phyloP scores from a whole-genome alignment of 2,888 invertebrate genomes.

The Abscondita cerata region DNA sequence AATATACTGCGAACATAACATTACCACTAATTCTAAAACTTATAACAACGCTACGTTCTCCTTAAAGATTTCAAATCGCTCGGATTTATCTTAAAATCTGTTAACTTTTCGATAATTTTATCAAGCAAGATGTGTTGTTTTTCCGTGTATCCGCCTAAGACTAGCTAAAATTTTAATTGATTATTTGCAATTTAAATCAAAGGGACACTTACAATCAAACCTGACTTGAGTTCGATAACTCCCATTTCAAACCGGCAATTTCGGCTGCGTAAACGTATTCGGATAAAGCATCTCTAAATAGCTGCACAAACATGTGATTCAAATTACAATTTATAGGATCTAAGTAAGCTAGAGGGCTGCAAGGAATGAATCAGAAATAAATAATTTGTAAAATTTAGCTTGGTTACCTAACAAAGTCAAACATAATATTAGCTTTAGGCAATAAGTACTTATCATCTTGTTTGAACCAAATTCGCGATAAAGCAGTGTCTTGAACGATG shows the following conservation, averaged over 20 bases:
- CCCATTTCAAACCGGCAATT: conserved; percentile 86
- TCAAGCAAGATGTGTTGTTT: conserved; percentile 84
- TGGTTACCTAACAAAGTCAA: conserved; percentile 76
- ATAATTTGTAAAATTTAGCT: not conserved
- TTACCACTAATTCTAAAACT: not conserved
- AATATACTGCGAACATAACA: conserved; percentile 67
- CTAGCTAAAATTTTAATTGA: conserved; percentile 66
- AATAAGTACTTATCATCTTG: conserved; percentile 92
- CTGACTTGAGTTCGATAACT: conserved; percentile 81
- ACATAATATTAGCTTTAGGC: conserved; percentile 84
- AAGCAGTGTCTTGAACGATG: conserved; percentile 80
- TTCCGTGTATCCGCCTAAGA: conserved; percentile 88
- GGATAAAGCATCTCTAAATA: conserved; percentile 86
- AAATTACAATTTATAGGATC: conserved; percentile 86
- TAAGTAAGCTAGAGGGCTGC: conserved; percentile 84
- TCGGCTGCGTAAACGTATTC: conserved; percentile 94
- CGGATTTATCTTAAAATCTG: conserved; percentile 80
- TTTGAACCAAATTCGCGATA: conserved; percentile 91
- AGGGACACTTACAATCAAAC: conserved; percentile 75
- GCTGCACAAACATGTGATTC: conserved; percentile 80
- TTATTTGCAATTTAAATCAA: not conserved
- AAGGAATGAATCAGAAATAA: too few species aligned
- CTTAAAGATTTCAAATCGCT: conserved; percentile 81
- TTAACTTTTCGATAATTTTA: conserved; percentile 83
- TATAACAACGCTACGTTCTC: conserved; percentile 67